Evolutionary conservation across 2,888 invertebrate species (phyloP).

Genomic region (Xanthia togata): DNA sequence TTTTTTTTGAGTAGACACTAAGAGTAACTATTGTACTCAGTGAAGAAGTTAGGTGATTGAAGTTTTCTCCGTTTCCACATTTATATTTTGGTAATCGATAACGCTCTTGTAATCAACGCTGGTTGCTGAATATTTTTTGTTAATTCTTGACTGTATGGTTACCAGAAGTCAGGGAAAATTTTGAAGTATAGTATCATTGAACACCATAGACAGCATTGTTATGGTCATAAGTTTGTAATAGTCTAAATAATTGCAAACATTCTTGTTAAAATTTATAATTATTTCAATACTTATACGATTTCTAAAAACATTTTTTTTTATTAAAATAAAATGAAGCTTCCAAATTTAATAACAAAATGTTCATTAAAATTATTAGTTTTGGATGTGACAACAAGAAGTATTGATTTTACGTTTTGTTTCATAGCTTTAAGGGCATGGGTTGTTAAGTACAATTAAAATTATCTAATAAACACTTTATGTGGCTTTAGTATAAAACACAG

Average conservation of each 20-base stretch:
- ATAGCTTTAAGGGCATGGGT: no score
- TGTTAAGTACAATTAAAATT: not conserved
- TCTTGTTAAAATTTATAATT: not conserved
- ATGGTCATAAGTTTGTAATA: constrained; percentile 35
- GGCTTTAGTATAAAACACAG: fast-evolving
- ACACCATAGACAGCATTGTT: constrained; percentile 48
- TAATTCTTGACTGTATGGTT: not conserved
- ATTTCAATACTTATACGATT: not conserved
- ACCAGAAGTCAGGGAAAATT: constrained; percentile 14
- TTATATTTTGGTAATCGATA: not conserved
- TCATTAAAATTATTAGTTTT: not conserved
- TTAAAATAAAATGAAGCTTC: fast-evolving
- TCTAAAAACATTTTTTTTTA: not conserved
- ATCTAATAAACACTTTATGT: not conserved
- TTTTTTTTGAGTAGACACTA: not conserved
- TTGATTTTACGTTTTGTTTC: constrained; percentile 49
- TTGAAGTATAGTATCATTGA: constrained; percentile 38
- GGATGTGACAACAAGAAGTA: constrained; percentile 4
- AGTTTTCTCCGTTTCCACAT: no score
- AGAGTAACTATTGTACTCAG: not conserved
- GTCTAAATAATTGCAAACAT: not conserved
- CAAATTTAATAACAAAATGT: not conserved
- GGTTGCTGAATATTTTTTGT: not conserved
- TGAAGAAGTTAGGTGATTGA: not conserved
- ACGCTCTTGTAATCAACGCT: not conserved